These are phyloP conservation scores for Malurus cyaneus DNA, from an alignment of 2,113 vertebrate species.

Conservation along the genomic window DNA sequence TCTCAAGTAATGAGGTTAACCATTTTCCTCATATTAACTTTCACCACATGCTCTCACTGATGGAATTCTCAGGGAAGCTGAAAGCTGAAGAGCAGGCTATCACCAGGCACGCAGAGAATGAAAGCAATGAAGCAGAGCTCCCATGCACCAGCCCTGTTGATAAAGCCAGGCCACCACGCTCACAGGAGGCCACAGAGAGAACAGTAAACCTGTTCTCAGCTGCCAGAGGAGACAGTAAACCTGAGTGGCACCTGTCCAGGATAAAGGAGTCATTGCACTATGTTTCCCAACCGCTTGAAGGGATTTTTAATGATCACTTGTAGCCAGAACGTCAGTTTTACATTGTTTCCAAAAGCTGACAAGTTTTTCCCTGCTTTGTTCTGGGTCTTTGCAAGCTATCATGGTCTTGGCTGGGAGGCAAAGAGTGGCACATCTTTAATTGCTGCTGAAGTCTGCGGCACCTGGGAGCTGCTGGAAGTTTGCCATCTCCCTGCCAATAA, in stretches of 20 bases:
- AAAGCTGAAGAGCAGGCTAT: not conserved
- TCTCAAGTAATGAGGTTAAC: not conserved
- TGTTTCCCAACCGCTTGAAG: not conserved
- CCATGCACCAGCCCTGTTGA: not conserved
- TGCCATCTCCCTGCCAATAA: not conserved
- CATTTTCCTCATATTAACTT: not conserved
- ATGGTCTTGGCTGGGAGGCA: not conserved
- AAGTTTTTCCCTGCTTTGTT: not conserved
- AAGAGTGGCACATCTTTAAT: not conserved
- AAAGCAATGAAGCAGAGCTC: not conserved
- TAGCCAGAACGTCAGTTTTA: not conserved
- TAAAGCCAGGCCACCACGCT: not conserved
- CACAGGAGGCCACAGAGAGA: not conserved
- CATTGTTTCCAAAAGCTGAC: not conserved
- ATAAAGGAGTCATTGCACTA: not conserved
- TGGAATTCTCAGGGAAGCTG: not conserved
- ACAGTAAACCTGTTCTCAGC: too few relatives aligned
- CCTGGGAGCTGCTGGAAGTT: slow-evolving; percentile 4
- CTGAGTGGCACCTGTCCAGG: not conserved
- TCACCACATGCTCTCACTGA: accelerated
- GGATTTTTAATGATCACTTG: not conserved
- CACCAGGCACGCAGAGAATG: not conserved
- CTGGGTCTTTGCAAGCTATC: not conserved
- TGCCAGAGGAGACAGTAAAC: not conserved
- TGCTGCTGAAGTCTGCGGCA: not conserved